phyloP scores from a whole-genome alignment of 2,888 invertebrate genomes.

The Acleris literana region DNA sequence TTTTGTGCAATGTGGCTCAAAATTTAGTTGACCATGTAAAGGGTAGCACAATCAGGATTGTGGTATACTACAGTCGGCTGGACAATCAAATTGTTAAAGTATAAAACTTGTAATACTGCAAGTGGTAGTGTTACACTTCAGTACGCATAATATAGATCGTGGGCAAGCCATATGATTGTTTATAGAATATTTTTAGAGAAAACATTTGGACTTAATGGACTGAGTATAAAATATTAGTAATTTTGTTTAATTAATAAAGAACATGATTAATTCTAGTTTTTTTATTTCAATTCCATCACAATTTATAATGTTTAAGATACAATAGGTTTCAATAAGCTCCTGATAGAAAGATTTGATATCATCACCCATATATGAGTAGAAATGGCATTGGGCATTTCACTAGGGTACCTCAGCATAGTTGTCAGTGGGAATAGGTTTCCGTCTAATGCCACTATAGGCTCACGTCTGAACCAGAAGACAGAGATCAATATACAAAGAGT shows the following conservation, averaged over 20 bases:
- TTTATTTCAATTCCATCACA: slow-evolving; percentile 24
- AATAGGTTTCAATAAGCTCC: slow-evolving; percentile 69
- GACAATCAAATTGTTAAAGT: slow-evolving; percentile 9
- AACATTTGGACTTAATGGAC: slow-evolving; percentile 69
- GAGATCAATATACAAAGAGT: slow-evolving; percentile 63
- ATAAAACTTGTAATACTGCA: slow-evolving; percentile 17
- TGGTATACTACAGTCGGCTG: slow-evolving; percentile 4
- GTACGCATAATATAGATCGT: slow-evolving; percentile 60
- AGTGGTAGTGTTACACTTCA: slow-evolving; percentile 10
- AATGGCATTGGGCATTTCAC: slow-evolving; percentile 70
- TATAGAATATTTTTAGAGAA: slow-evolving; percentile 68
- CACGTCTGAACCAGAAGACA: slow-evolving; percentile 70
- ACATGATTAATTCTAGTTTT: slow-evolving; percentile 51
- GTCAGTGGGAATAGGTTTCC: slow-evolving; percentile 71
- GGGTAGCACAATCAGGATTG: slow-evolving; percentile 6
- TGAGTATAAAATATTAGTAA: slow-evolving; percentile 77
- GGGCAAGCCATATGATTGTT: slow-evolving; percentile 60
- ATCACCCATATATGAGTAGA: slow-evolving; percentile 77
- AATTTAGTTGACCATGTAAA: too few species aligned
- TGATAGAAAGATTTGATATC: slow-evolving; percentile 73
- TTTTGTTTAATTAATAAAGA: slow-evolving; percentile 74
- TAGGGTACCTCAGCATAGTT: slow-evolving; percentile 69
- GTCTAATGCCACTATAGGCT: slow-evolving; percentile 71
- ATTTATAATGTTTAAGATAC: slow-evolving; percentile 45
- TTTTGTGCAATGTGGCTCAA: too few species aligned